Base-by-base conservation (phyloP, 2,888 invertebrate genomes). In the Autographa pulchrina region DNA sequence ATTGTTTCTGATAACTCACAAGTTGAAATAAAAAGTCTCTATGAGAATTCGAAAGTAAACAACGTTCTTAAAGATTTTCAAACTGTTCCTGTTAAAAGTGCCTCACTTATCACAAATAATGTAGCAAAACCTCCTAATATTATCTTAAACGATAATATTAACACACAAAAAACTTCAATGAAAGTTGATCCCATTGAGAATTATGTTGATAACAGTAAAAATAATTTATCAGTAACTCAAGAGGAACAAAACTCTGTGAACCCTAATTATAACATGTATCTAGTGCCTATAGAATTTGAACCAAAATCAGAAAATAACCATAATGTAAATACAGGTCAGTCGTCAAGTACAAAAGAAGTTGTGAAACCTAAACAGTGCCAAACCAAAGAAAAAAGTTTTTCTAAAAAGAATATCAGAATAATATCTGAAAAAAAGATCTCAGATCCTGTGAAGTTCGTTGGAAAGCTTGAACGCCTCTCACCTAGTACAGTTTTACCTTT, bases 361-460 rank as follows among this genome's bases (percentile, higher is more conserved):
- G 11, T 64, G 6, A 31, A 56, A 31, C 13, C 18, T 9, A 64
- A 65, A 54, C 31, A 41, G 31, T n/a, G 62, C 13, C 18, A 25
- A 25, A 61, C 58, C 59, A 35, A 62, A 56, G 11, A 70, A 32
- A 68, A 48, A 61, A 72, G 82, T 85, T 18, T 67, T 9, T 13
- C 60, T 52, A 83, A 86, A 83, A 86, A 88, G 58, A 91, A 86
- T 85, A 86, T 95, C 9, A 89, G 80, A 77, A 94, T 95, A 68
- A 76, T 95, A 82, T 94, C 94, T 52, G 92, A 94, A 78, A 90
- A 92, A 77, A 92, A 86, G 73, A 89, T 95, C 61, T 84, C 81
- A 25, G 78, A 88, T 20, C 92, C 92, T 20, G 68, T 92, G 9
- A 66, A 85, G 25, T 31, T 92, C 6, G 78, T 74, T 56, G 89